These are phyloP conservation scores for Drosophila lutescens DNA, from an alignment of 2,888 invertebrate species.

Conservation along the genomic window DNA sequence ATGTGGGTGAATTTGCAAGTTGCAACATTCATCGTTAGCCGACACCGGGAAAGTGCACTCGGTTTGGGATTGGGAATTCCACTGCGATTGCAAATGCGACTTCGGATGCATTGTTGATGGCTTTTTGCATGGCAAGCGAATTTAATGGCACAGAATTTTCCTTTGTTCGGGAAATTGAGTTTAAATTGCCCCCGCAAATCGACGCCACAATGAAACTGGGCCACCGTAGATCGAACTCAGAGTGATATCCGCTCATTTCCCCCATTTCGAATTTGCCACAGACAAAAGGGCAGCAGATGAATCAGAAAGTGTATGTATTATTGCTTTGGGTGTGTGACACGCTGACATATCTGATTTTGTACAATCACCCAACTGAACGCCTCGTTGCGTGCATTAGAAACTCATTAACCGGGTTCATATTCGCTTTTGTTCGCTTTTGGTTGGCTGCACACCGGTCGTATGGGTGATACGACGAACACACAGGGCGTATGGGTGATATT, in stretches of 20 bases:
- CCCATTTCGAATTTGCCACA: background rate
- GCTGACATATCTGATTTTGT: conserved; percentile 38
- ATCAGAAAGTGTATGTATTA: conserved; percentile 15
- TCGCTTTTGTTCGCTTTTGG: conserved; percentile 11
- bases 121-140: conserved; percentile 43
- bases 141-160: conserved; percentile 60
- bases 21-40: conserved; percentile 24
- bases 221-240: conserved; percentile 4
- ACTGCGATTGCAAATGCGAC: conserved; percentile 8
- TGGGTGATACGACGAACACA: conserved; percentile 36
- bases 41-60: conserved; percentile 46
- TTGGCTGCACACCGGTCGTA: conserved; percentile 46
- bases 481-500: conserved; percentile 45
- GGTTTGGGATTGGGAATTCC: conserved; percentile 1
- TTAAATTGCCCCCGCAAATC: conserved; percentile 54
- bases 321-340: conserved; percentile 24
- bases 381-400: conserved; percentile 52
- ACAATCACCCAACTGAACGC: conserved; percentile 36
- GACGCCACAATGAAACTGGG: conserved; percentile 1
- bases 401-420: conserved; percentile 42
- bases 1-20: background rate
- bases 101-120: conserved; percentile 43
- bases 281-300: conserved; percentile 21
- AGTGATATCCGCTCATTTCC: conserved; percentile 19
- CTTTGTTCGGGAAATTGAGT: conserved; percentile 66